Conservation (phyloP, 2,113 vertebrate species). For the Ceyx cyanopectus region DNA sequence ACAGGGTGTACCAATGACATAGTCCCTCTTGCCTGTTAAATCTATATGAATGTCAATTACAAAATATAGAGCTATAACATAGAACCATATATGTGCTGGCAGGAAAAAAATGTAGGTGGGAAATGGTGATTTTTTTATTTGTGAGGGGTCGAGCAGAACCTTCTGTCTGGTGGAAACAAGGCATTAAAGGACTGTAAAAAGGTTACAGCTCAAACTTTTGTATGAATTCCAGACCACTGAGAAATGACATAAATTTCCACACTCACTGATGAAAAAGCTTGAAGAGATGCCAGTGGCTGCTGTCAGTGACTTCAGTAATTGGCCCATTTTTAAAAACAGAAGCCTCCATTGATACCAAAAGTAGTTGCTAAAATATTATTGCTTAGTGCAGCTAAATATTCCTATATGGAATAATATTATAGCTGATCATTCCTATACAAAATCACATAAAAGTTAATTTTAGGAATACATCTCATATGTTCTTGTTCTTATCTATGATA, state of each 20-base stretch:
- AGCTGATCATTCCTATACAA: neutral
- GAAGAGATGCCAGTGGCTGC: neutral
- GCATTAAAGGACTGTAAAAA: neutral
- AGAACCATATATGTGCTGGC: neutral
- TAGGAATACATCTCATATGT: neutral
- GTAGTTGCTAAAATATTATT: neutral
- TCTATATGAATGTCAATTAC: neutral
- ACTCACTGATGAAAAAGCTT: neutral
- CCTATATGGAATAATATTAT: too few relatives aligned
- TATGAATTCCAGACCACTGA: neutral
- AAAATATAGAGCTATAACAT: neutral
- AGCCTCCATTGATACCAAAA: neutral
- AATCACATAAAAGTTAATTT: neutral
- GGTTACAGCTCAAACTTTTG: neutral
- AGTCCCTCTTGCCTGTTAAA: conserved; percentile 28
- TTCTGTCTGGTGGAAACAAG: neutral
- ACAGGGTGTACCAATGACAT: neutral
- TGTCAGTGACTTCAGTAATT: neutral
- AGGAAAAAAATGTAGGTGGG: neutral
- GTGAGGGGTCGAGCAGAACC: neutral
- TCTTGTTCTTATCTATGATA: neutral
- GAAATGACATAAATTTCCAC: neutral
- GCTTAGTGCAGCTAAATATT: neutral
- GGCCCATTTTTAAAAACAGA: neutral
- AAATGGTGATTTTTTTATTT: neutral